A percentile compares a stretch with the other conserved stretches of the same genome.
These are phyloP conservation scores for Leptarthrus brevirostris DNA, from an alignment of 2,888 invertebrate species.

Conservation along the genomic window DNA sequence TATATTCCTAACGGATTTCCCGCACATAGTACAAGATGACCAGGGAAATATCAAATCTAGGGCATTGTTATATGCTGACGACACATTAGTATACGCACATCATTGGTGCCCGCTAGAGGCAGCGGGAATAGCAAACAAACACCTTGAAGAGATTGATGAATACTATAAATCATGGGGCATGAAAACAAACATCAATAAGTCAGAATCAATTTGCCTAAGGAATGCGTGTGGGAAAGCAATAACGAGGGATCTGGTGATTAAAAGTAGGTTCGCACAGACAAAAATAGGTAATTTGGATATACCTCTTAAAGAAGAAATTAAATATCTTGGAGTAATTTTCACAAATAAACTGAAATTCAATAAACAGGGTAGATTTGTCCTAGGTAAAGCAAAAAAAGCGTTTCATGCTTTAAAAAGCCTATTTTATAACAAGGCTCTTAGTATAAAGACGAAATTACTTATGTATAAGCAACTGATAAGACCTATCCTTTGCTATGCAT, in stretches of 20 bases:
- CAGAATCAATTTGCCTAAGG: background rate
- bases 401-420: too few relatives aligned
- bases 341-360: background rate
- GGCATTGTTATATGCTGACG: slow-evolving; percentile 12
- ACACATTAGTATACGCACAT: background rate
- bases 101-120: background rate
- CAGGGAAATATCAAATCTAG: background rate
- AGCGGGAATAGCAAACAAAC: background rate
- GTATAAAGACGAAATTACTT: slow-evolving; percentile 11
- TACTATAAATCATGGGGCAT: background rate
- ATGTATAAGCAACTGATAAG: slow-evolving; percentile 45
- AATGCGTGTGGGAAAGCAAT: background rate
- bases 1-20: slow-evolving; percentile 19
- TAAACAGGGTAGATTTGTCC: too few relatives aligned
- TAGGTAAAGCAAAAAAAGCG: too few relatives aligned
- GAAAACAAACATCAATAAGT: background rate
- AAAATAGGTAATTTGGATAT: background rate
- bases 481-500: slow-evolving; percentile 19
- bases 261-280: background rate
- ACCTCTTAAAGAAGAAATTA: background rate
- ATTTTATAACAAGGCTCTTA: background rate
- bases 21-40: background rate
- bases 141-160: background rate
- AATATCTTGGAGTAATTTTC: background rate
- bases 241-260: background rate